Base-by-base conservation (phyloP, 2,888 invertebrate genomes). In the Brenthis daphne region DNA sequence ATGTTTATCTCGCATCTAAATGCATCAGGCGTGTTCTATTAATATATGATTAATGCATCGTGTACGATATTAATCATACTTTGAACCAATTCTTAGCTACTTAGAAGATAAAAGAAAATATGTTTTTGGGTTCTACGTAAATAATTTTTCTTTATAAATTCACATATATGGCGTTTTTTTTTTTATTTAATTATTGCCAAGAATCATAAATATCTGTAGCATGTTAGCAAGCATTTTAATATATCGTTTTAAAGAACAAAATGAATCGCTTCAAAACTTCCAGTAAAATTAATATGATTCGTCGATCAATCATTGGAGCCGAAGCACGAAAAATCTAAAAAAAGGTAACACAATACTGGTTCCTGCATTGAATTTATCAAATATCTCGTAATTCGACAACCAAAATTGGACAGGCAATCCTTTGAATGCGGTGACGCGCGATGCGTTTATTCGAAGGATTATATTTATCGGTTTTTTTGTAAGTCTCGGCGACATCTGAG, bases 351-450 rank as follows among this genome's bases (percentile, higher is more conserved):
- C 78, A 79, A 82, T 79, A 80, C 77, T 77, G 74, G 77, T 54
- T 54, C 63, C 77, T 77, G 79, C 80, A 79, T 83, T 81, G 80
- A 79, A 83, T 84, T 74, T 82, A 84, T 83, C 83, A 80, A 80
- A 73, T 80, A 81, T 79, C 75, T 78, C 70, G 74, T 83, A 85
- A 85, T 84, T 76, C 79, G 82, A 74, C 79, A 77, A 85, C 87
- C 83, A 80, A 81, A 84, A 85, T 85, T 85, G 82, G 84, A 84
- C 82, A 83, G 79, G 82, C 82, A 82, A 84, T 84, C 83, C 83
- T 84, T 85, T 79, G 79, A 79, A 82, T 79, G 79, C 78, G 76
- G 77, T 77, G 80, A 79, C 78, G 81, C 80, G 78, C 79, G 79
- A 79, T 70, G 70, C 51, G 54, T 63, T 48, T 78, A 47, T 47